Percentiles rank a stretch among this genome's conserved stretches.
Evolutionary conservation across 2,113 vertebrate species (phyloP).

Genomic region (Periophthalmus modestus): DNA sequence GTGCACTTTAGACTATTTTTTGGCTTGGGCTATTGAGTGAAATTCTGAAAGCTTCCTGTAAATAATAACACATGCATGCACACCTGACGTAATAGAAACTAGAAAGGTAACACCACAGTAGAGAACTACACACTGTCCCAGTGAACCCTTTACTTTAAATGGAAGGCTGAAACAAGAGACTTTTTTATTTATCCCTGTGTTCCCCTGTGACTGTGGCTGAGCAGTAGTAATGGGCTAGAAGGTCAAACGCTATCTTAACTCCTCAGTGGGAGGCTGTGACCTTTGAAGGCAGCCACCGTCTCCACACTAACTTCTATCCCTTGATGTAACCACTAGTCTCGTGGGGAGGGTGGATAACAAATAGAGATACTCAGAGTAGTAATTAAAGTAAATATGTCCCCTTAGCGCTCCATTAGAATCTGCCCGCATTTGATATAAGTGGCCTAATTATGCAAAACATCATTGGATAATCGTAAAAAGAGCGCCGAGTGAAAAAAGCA

Average conservation of each 20-base stretch:
- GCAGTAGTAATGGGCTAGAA: conserved; percentile 45
- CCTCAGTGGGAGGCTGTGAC: conserved; percentile 47
- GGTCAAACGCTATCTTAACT: conserved; percentile 69
- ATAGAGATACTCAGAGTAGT: conserved; percentile 49
- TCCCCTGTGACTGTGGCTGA: conserved; percentile 38
- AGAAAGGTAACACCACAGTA: background rate
- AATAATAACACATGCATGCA: conserved; percentile 11
- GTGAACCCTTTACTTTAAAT: conserved; percentile 18
- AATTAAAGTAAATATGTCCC: conserved; percentile 73
- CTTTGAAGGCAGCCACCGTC: conserved; percentile 54
- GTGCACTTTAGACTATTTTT: conserved; percentile 21
- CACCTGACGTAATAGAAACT: conserved; percentile 10
- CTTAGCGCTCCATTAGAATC: conserved; percentile 63
- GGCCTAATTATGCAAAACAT: conserved; percentile 64
- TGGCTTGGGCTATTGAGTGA: conserved; percentile 33
- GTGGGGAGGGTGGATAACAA: conserved; percentile 34
- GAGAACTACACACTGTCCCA: background rate
- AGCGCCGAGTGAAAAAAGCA: background rate
- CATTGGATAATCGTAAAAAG: conserved; percentile 39
- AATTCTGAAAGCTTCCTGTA: conserved; percentile 49
- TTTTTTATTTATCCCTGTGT: conserved; percentile 30
- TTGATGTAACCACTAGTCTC: conserved; percentile 35
- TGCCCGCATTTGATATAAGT: conserved; percentile 60
- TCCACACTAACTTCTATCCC: conserved; percentile 51
- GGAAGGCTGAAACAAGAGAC: conserved; percentile 7